Conservation (phyloP, 1,140 invertebrate genomes). For the Bradysia coprophila region DNA sequence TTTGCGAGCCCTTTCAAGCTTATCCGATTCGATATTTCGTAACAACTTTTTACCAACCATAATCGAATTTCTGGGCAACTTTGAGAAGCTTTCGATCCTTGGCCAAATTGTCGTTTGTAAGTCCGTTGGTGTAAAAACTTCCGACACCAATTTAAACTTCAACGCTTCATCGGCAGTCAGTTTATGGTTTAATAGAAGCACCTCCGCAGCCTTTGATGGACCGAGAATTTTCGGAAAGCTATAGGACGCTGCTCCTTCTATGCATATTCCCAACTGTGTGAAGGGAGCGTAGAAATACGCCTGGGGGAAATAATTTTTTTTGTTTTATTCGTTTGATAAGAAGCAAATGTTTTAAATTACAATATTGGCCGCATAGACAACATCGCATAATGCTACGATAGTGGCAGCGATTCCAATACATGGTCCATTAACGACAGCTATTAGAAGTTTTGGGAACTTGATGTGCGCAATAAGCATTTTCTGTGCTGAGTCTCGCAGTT, state of each 20-base stretch:
- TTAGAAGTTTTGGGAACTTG: conserved; percentile 71
- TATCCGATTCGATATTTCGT: conserved; percentile 23
- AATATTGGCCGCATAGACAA: conserved; percentile 66
- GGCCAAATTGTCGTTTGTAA: conserved; percentile 37
- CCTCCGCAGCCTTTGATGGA: conserved; percentile 48
- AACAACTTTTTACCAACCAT: conserved; percentile 32
- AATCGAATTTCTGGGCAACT: conserved; percentile 31
- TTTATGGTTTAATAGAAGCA: conserved; percentile 64
- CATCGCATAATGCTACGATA: conserved; percentile 66
- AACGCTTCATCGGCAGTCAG: conserved; percentile 56
- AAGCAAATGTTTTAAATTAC: conserved; percentile 16
- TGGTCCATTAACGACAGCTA: conserved; percentile 82
- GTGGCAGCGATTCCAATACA: conserved; percentile 81
- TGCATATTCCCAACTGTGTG: conserved; percentile 51
- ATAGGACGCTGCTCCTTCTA: conserved; percentile 71
- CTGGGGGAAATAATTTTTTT: conserved; percentile 23
- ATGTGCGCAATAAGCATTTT: conserved; percentile 63
- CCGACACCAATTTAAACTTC: conserved; percentile 47
- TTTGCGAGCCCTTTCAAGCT: too few relatives aligned
- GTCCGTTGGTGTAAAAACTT: conserved; percentile 35
- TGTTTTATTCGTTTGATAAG: not conserved
- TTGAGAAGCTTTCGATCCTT: conserved; percentile 27
- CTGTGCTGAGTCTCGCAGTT: conserved; percentile 23
- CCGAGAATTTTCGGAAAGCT: conserved; percentile 73
- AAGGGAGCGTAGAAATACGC: conserved; percentile 81